Conservation (phyloP, 2,113 vertebrate genomes). For the Periophthalmus modestus region DNA sequence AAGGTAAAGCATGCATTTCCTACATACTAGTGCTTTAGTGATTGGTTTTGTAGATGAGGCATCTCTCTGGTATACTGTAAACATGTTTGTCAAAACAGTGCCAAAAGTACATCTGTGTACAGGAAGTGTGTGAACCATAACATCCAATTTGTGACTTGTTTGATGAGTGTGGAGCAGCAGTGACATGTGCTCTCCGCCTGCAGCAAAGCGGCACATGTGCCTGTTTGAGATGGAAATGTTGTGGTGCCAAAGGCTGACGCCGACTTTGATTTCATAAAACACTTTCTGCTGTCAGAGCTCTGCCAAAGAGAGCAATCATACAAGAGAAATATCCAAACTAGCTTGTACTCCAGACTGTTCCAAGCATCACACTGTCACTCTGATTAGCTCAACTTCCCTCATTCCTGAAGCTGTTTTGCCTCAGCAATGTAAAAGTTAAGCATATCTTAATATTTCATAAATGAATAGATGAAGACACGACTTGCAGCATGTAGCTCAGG, state of each 20-base stretch:
- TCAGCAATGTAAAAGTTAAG: slow-evolving; percentile 4
- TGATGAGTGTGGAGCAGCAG: slow-evolving; percentile 41
- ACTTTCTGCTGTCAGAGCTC: slow-evolving; percentile 37
- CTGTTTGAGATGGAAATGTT: slow-evolving; percentile 38
- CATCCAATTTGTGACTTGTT: slow-evolving; percentile 21
- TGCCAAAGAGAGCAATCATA: slow-evolving; percentile 12
- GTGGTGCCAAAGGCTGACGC: slow-evolving; percentile 34
- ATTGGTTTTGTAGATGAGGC: background rate
- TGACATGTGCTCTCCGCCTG: slow-evolving; percentile 3
- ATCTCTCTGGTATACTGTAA: background rate
- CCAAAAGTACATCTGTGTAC: slow-evolving; percentile 1
- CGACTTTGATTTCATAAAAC: slow-evolving; percentile 40
- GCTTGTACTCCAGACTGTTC: slow-evolving; percentile 14
- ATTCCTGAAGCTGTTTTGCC: background rate
- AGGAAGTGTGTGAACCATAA: slow-evolving; percentile 12
- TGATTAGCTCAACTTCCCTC: slow-evolving; percentile 15
- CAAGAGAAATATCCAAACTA: slow-evolving; percentile 12
- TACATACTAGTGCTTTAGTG: background rate
- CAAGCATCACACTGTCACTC: slow-evolving; percentile 12
- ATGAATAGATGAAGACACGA: slow-evolving; percentile 26
- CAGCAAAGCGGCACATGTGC: slow-evolving; percentile 16
- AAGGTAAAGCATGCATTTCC: background rate
- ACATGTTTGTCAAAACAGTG: background rate
- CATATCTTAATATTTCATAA: slow-evolving; percentile 28
- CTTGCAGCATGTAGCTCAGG: background rate